Conservation (phyloP, 2,113 vertebrate species). For the Chelonoidis abingdonii region DNA sequence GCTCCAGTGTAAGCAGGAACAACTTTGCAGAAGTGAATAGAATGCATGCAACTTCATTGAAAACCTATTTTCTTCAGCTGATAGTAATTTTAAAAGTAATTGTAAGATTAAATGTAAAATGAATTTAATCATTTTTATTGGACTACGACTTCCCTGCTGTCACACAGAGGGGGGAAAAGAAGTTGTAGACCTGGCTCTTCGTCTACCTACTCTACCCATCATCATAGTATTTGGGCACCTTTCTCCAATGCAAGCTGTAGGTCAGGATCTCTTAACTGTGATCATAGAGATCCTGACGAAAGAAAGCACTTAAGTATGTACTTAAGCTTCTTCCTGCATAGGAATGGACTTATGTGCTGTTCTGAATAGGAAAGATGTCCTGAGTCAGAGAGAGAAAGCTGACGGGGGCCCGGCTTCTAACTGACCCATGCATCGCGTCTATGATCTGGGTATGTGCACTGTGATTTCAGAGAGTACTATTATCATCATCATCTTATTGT, state of each 20-base stretch:
- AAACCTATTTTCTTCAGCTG: background rate
- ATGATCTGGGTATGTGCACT: background rate
- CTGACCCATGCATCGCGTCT: background rate
- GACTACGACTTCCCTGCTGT: background rate
- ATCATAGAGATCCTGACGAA: background rate
- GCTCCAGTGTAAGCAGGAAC: background rate
- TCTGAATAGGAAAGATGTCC: background rate
- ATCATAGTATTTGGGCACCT: background rate
- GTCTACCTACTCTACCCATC: background rate
- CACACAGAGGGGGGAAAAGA: background rate
- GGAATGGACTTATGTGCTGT: background rate
- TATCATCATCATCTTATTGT: background rate
- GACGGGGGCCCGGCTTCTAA: background rate
- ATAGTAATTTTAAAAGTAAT: background rate
- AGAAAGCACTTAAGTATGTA: background rate
- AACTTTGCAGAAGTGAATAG: background rate
- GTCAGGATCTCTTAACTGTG: background rate
- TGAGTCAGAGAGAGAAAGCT: background rate
- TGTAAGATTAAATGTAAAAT: background rate
- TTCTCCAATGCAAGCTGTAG: background rate
- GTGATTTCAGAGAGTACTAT: background rate
- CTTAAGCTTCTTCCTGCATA: background rate
- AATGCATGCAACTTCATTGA: background rate
- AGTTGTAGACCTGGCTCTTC: background rate
- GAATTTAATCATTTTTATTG: background rate